A percentile compares a stretch with the other conserved stretches of the same genome.
phyloP scores from a whole-genome alignment of 2,113 vertebrate genomes.

The Cyanoramphus novaezelandiae region DNA sequence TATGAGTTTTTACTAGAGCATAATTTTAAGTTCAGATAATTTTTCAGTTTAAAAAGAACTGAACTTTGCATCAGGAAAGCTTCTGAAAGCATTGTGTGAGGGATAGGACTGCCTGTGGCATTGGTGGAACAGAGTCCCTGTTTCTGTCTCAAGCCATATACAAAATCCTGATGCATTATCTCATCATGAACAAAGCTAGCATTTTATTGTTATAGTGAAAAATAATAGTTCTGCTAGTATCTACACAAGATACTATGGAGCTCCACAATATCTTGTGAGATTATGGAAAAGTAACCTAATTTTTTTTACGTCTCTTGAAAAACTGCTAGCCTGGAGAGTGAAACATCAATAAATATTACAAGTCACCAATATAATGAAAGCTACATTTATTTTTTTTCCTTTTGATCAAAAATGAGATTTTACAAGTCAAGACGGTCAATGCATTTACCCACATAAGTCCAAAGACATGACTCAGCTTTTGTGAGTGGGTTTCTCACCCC shows the following conservation, averaged over 20 bases:
- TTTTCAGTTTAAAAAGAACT: background rate
- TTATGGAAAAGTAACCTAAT: background rate
- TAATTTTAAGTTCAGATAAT: background rate
- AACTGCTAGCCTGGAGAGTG: background rate
- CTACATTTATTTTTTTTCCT: background rate
- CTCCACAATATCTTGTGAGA: background rate
- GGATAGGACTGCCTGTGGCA: no score
- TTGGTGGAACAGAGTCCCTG: background rate
- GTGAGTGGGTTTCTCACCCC: no score
- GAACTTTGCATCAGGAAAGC: background rate
- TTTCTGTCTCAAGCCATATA: background rate
- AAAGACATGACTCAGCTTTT: accelerated
- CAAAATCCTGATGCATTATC: background rate
- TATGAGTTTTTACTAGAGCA: background rate
- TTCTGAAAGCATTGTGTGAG: background rate
- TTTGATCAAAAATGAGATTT: background rate
- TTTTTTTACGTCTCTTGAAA: background rate
- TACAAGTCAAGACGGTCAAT: background rate
- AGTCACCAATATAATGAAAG: background rate
- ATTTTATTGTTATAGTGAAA: background rate
- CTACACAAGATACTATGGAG: no score
- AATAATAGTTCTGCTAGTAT: no score
- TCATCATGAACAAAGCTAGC: background rate
- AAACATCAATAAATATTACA: background rate
- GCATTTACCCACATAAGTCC: background rate